phyloP scores from a whole-genome alignment of 2,888 invertebrate species.

The Machimus atricapillus region DNA sequence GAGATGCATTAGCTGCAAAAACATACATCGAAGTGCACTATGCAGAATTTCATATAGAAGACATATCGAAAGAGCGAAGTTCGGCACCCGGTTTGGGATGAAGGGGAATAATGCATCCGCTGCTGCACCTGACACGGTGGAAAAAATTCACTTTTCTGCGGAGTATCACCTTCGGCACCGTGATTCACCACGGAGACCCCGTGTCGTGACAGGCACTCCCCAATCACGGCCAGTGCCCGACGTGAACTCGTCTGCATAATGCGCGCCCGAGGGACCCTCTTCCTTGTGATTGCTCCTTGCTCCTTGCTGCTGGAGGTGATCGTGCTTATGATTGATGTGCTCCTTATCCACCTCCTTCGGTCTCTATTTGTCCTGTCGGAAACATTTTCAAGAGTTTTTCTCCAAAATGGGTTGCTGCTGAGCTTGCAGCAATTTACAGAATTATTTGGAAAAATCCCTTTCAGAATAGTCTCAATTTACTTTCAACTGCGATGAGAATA shows the following conservation, averaged over 20 bases:
- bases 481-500: not conserved
- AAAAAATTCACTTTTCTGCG: not conserved
- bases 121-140: not conserved
- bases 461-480: not conserved
- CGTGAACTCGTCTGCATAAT: not conserved
- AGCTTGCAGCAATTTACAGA: not conserved
- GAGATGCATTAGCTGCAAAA: not conserved
- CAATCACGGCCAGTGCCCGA: not conserved
- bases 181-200: not conserved
- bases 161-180: not conserved
- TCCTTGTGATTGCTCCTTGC: not conserved
- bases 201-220: not conserved
- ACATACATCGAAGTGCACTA: not conserved
- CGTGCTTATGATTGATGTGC: not conserved
- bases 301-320: not conserved
- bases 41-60: not conserved
- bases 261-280: not conserved
- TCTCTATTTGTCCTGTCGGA: not conserved
- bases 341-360: not conserved
- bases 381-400: not conserved
- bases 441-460: not conserved
- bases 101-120: not conserved
- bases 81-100: not conserved
- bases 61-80: not conserved
- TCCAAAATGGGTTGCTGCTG: not conserved